Conservation (phyloP, 2,113 vertebrate genomes). For the Cyphomyrus plagiostoma region DNA sequence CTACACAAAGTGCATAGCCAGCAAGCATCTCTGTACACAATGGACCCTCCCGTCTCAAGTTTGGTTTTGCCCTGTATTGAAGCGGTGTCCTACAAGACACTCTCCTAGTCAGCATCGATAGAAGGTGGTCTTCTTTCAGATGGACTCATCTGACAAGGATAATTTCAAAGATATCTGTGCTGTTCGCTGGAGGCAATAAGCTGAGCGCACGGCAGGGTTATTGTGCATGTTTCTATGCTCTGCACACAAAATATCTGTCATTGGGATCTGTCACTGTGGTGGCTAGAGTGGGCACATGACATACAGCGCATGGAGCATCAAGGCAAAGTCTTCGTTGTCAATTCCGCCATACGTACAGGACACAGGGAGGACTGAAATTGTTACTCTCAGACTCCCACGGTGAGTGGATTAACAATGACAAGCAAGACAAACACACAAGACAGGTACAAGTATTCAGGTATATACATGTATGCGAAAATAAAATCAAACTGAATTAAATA, state of each 20-base stretch:
- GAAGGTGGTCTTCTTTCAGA: conserved; percentile 31
- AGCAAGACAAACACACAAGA: too few relatives aligned
- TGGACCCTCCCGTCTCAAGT: conserved; percentile 52
- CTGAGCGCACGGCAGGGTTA: neutral
- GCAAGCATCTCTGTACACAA: conserved; percentile 9
- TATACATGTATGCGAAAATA: too few relatives aligned
- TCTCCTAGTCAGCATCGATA: neutral
- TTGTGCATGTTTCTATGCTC: conserved; percentile 10
- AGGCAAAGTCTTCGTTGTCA: too few relatives aligned
- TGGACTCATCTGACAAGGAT: conserved; percentile 45
- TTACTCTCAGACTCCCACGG: too few relatives aligned
- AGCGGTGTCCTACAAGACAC: conserved; percentile 13
- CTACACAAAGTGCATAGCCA: neutral
- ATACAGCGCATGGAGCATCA: conserved; percentile 8
- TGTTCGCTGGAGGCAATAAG: neutral
- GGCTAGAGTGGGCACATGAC: conserved; percentile 35
- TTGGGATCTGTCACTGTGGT: conserved; percentile 41
- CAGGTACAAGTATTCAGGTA: too few relatives aligned
- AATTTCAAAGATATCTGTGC: neutral
- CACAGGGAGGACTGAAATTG: too few relatives aligned
- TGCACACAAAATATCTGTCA: conserved; percentile 48
- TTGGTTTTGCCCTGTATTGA: conserved; percentile 45
- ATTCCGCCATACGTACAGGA: too few relatives aligned
- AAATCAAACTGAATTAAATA: too few relatives aligned
- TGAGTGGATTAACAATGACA: too few relatives aligned